Base-by-base conservation (phyloP, 2,888 invertebrate species). In the Subacronicta megacephala region DNA sequence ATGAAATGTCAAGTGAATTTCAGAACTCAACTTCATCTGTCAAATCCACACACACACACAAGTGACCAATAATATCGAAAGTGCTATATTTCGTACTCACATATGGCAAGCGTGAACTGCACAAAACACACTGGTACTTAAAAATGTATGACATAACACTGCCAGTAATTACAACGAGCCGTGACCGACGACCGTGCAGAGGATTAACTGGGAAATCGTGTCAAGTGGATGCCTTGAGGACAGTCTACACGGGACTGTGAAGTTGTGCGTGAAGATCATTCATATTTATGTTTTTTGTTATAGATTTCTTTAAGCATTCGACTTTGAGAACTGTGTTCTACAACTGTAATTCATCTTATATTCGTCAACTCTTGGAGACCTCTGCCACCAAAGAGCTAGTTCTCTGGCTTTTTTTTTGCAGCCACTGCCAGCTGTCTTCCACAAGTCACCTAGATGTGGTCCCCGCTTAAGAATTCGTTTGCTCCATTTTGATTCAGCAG, bases 121-220 rank as follows among this genome's bases (percentile, higher is more conserved):
- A 13, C 49, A 56, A 57, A 58, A 47, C 59, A 33, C 75, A 46
- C 61, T 35, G 53, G 63, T 53, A 65, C 62, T 76, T 63, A 70
- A 75, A 72, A 64, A 62, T 66, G 61, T 73, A 45, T 79, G 78
- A 77, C 78, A 77, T 77, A 75, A 73, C 68, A 57, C 45, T 45
- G 58, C 52, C 40, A 50, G 53, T 72, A 72, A 73, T 75, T 66
- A 62, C 59, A 16, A 23, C 40, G 23, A 45, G 53, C 63, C 73
- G 59, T 76, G 77, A 72, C 72, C 56, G 62, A 50, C 71, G 71
- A 54, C 71, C 76, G 68, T 69, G 61, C 29, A 37, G 58, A 31
- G 64, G 62, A 76, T 75, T 69, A 76, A 47, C 62, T 53, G 37
- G 56, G 74, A 49, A 76, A 75, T 64, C 72, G 55, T 76, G 77